Conservation (phyloP, 1,140 invertebrate genomes). For the Lasioglossum albipes region DNA sequence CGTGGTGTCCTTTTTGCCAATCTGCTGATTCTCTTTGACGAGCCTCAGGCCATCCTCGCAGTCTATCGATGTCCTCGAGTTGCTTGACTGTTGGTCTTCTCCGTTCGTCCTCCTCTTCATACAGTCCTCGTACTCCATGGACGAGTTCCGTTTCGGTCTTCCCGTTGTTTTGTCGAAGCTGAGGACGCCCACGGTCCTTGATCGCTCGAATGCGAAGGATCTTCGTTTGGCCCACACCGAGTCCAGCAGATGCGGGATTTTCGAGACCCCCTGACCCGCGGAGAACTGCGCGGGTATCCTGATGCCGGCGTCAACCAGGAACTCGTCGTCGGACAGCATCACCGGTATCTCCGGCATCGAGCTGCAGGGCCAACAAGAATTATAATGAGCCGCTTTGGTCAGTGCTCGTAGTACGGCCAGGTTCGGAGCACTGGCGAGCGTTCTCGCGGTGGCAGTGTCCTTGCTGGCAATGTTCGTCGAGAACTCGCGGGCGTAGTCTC, state of each 20-base stretch:
- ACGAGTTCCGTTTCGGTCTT: conserved; percentile 66
- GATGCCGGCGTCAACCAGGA: conserved; percentile 80
- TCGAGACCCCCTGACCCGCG: conserved; percentile 60
- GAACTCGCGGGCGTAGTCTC: conserved; percentile 54
- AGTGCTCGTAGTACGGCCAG: conserved; percentile 55
- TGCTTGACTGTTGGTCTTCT: conserved; percentile 47
- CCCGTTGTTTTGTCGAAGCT: conserved; percentile 53
- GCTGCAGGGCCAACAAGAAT: conserved; percentile 77
- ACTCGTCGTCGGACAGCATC: conserved; percentile 77
- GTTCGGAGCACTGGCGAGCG: conserved; percentile 43
- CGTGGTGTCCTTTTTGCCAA: conserved; percentile 23
- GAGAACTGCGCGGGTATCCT: conserved; percentile 76
- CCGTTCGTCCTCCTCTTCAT: conserved; percentile 60
- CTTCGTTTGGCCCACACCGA: conserved; percentile 68
- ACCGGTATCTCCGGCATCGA: conserved; percentile 75
- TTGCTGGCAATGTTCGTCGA: conserved; percentile 58
- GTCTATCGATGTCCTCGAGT: conserved; percentile 63
- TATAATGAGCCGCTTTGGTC: conserved; percentile 68
- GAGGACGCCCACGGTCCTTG: conserved; percentile 28
- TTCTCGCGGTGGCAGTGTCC: conserved; percentile 40
- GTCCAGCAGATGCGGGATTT: conserved; percentile 75
- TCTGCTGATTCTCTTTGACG: conserved; percentile 51
- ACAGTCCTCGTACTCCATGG: conserved; percentile 72
- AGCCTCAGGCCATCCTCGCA: conserved; percentile 66
- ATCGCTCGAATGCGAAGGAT: conserved; percentile 39